A percentile compares a stretch with the other conserved stretches of the same genome.
Conservation (phyloP, 2,888 invertebrate species). For the Lycophotia porphyrea region DNA sequence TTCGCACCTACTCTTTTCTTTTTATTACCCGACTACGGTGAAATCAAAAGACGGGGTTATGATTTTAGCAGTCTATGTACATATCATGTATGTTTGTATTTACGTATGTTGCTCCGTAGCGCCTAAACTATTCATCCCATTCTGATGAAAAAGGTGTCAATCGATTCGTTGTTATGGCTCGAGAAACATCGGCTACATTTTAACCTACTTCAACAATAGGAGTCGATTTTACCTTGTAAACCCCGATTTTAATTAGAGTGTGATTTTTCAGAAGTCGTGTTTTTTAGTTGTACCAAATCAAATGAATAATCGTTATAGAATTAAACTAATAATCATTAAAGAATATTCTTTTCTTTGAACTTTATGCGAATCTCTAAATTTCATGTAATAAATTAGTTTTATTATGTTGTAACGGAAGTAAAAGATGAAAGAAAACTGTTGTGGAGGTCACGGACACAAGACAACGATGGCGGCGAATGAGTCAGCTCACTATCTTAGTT, state of each 20-base stretch:
- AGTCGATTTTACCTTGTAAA: too few relatives aligned
- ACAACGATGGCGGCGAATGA: constrained; percentile 12
- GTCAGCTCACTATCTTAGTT: constrained; percentile 37
- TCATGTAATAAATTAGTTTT: constrained; percentile 12
- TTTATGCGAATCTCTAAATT: background rate
- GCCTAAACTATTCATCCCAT: too few relatives aligned
- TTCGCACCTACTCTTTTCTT: background rate
- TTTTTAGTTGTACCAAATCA: background rate
- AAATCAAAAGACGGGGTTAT: too few relatives aligned
- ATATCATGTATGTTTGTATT: too few relatives aligned
- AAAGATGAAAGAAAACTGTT: constrained; percentile 29
- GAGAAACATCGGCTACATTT: too few relatives aligned
- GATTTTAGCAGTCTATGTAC: too few relatives aligned
- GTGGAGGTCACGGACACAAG: constrained; percentile 22
- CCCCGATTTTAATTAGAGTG: too few relatives aligned
- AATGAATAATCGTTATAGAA: background rate
- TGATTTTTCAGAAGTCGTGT: too few relatives aligned
- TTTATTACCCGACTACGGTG: background rate
- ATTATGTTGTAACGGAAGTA: constrained; percentile 3
- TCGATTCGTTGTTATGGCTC: too few relatives aligned
- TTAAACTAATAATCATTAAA: constrained; percentile 7
- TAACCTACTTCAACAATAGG: too few relatives aligned
- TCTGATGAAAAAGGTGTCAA: too few relatives aligned
- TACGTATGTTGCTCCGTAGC: too few relatives aligned
- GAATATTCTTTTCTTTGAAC: constrained; percentile 25